Percentiles rank a stretch among this genome's conserved stretches.
Conservation (phyloP, 2,888 invertebrate species). For the Neria commutata region DNA sequence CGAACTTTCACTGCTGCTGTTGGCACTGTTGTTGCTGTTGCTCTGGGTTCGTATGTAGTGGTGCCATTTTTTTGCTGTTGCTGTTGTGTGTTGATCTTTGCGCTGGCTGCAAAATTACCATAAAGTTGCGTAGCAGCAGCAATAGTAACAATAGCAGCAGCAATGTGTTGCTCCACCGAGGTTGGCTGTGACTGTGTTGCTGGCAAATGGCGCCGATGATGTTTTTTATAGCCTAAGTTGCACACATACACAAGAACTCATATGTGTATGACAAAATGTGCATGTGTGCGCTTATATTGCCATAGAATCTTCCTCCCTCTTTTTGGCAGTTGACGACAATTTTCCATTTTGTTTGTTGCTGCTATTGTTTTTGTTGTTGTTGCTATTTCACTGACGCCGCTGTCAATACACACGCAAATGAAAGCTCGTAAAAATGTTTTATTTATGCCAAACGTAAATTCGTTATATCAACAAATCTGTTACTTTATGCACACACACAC, state of each 20-base stretch:
- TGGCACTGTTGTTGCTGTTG: conserved; percentile 7
- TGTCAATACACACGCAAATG: conserved; percentile 33
- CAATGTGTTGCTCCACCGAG: too few species aligned
- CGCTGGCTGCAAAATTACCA: too few species aligned
- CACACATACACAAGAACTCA: neutral
- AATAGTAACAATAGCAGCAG: too few species aligned
- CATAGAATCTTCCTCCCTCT: conserved; percentile 39
- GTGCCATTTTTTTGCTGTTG: neutral
- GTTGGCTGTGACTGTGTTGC: too few species aligned
- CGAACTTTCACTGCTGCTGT: neutral
- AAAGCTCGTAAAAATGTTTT: conserved; percentile 52
- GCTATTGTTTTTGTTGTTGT: conserved; percentile 1
- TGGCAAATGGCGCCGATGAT: conserved; percentile 50
- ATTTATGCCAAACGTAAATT: conserved; percentile 52
- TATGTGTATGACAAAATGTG: conserved; percentile 36
- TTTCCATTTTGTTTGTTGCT: conserved; percentile 31
- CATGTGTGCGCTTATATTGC: conserved; percentile 40
- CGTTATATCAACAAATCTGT: conserved; percentile 40
- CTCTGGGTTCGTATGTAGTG: conserved; percentile 5
- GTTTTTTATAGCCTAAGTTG: conserved; percentile 45
- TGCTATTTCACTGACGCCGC: conserved; percentile 28
- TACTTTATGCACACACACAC: conserved; percentile 36
- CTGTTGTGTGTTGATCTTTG: neutral
- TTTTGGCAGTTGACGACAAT: conserved; percentile 14
- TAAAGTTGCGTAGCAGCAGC: too few species aligned